Conservation (phyloP, 2,888 invertebrate species). For the Cheilosia pagana region DNA sequence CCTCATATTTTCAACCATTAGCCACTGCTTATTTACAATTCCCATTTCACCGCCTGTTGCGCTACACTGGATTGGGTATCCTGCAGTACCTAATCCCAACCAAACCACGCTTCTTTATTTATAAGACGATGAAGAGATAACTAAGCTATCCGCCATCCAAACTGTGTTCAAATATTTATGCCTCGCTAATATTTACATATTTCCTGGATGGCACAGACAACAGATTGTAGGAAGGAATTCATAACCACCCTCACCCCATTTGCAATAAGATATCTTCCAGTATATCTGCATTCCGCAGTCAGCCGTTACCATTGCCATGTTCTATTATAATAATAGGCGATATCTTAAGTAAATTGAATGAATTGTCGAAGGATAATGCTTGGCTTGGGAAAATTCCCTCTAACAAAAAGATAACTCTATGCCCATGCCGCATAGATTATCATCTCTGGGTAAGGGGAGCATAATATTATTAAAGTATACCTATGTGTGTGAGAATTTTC, state of each 20-base stretch:
- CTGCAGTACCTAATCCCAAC: neutral
- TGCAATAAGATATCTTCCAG: slow-evolving; percentile 28
- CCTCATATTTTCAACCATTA: too few relatives aligned
- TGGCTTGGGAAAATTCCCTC: slow-evolving; percentile 7
- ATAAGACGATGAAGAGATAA: neutral
- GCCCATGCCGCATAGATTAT: neutral
- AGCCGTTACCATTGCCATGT: neutral
- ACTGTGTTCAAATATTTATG: slow-evolving; percentile 33
- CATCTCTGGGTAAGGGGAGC: neutral
- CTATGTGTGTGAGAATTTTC: slow-evolving; percentile 1
- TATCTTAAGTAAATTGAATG: slow-evolving; percentile 36
- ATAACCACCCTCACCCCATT: slow-evolving; percentile 5
- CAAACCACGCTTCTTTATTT: neutral
- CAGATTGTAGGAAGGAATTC: neutral
- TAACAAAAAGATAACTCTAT: neutral
- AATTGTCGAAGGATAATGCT: slow-evolving; percentile 36
- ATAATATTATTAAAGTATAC: neutral
- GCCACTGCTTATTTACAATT: too few relatives aligned
- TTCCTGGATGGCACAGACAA: slow-evolving; percentile 17
- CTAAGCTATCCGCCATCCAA: neutral
- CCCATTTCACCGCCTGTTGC: too few relatives aligned
- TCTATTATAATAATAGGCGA: slow-evolving; percentile 46
- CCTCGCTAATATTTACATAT: slow-evolving; percentile 41
- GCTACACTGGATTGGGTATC: too few relatives aligned
- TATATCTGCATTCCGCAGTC: slow-evolving; percentile 43